Base-by-base conservation (phyloP, 1,140 invertebrate species). In the Aricia agestis region DNA sequence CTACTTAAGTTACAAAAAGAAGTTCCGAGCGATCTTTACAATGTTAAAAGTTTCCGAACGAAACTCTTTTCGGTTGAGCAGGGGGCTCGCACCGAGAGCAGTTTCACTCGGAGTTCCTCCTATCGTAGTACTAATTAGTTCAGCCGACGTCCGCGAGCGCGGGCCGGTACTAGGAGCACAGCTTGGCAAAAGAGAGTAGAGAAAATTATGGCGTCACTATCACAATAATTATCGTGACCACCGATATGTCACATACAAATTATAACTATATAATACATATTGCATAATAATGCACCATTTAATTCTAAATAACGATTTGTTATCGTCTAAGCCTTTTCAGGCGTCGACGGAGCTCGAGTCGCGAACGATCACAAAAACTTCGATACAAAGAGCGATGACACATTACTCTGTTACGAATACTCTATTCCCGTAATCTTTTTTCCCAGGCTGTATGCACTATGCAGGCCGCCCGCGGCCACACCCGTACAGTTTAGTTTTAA, bases 1-100 rank as follows among this genome's bases (percentile, higher is more conserved):
- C 79, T 83, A 84, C 77, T 81, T 81, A 82, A 77, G 66, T 76
- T 72, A 75, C 61, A 72, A 63, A 68, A 58, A 69, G 59, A 69
- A 32, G 36, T 68, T 70, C 74, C 74, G 75, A 65, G 69, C 78
- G 75, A 77, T 67, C 74, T 59, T 72, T 71, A 59, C 52, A 71
- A 66, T n/a, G n/a, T n/a, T n/a, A 69, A 58, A 25, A 63, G 59
- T 63, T 25, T 52, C 45, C 59, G 59, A 63, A 25, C 59, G 18
- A 63, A 63, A 63, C 59, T 63, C 59, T 17, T 25, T 19, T 63
- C 10, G 10, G 18, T 3, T 18, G 17, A 63, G 17, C 3, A 6
- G 17, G 4, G 59, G 18, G 19, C 59, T 3, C 59, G 18, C 6
- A 25, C 19, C 17, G 59, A 63, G 25, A 17, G 17, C 6, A 63